Conservation (phyloP, 2,113 vertebrate genomes). For the Cochlearius cochlearius region DNA sequence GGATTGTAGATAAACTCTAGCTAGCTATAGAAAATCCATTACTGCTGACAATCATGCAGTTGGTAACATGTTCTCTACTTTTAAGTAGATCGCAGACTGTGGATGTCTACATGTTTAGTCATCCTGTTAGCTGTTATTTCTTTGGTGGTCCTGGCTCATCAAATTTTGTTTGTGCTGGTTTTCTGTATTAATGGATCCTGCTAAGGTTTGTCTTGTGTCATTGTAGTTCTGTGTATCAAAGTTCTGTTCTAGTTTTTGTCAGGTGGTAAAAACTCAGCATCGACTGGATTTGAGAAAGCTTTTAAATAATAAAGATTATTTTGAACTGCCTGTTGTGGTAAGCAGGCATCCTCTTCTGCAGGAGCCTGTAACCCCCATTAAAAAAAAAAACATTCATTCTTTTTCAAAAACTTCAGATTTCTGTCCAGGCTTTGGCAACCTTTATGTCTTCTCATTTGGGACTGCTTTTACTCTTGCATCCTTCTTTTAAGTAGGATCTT, state of each 20-base stretch:
- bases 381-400: not conserved
- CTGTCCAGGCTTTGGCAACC: not conserved
- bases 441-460: not conserved
- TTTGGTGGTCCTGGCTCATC: not conserved
- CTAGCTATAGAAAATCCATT: not conserved
- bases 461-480: not conserved
- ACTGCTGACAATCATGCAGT: not conserved
- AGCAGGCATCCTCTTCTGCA: not conserved
- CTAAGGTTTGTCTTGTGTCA: not conserved
- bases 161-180: not conserved
- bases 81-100: not conserved
- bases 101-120: not conserved
- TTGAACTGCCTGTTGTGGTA: not conserved
- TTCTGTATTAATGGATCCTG: not conserved
- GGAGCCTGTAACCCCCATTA: not conserved
- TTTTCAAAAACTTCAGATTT: not conserved
- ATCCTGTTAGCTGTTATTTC: not conserved
- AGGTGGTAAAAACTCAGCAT: not conserved
- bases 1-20: not conserved
- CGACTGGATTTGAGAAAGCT: not conserved
- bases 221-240: not conserved
- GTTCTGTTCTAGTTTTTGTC: not conserved
- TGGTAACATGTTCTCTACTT: not conserved
- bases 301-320: not conserved
- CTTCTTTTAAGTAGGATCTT: not conserved